These are phyloP conservation scores for Strix uralensis DNA, from an alignment of 2,113 vertebrate species.

Conservation along the genomic window DNA sequence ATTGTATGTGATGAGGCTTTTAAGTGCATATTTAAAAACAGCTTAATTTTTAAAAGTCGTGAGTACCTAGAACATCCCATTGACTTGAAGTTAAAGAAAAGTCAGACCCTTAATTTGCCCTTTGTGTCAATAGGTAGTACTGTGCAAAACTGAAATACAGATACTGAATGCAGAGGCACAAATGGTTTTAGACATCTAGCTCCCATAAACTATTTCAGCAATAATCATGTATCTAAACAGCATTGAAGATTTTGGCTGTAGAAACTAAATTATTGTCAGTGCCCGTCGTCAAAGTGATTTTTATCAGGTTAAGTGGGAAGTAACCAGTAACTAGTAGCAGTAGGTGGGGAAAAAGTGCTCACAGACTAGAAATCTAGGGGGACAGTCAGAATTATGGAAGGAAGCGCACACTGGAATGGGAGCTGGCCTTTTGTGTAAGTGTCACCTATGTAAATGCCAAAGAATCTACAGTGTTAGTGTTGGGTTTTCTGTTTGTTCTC, in stretches of 20 bases:
- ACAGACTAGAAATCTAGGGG: neutral
- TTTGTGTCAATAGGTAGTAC: neutral
- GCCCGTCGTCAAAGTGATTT: rapidly evolving
- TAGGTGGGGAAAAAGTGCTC: neutral
- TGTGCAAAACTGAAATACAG: neutral
- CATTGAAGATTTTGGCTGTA: neutral
- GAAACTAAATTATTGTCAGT: neutral
- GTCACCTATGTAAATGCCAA: neutral
- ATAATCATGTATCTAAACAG: neutral
- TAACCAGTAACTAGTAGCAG: neutral
- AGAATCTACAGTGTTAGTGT: neutral
- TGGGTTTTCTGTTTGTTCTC: neutral
- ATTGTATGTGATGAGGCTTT: neutral
- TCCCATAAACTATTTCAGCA: neutral
- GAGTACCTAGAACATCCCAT: neutral
- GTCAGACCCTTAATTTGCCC: neutral
- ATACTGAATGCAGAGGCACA: neutral
- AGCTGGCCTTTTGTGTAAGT: neutral
- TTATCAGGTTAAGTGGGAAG: neutral
- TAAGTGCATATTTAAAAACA: neutral
- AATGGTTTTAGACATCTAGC: neutral
- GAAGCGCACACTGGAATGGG: neutral
- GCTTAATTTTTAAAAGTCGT: neutral
- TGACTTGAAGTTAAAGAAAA: neutral
- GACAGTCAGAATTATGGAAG: neutral